These are phyloP conservation scores for Dynastes maya DNA, from an alignment of 2,888 invertebrate genomes.

Conservation along the genomic window DNA sequence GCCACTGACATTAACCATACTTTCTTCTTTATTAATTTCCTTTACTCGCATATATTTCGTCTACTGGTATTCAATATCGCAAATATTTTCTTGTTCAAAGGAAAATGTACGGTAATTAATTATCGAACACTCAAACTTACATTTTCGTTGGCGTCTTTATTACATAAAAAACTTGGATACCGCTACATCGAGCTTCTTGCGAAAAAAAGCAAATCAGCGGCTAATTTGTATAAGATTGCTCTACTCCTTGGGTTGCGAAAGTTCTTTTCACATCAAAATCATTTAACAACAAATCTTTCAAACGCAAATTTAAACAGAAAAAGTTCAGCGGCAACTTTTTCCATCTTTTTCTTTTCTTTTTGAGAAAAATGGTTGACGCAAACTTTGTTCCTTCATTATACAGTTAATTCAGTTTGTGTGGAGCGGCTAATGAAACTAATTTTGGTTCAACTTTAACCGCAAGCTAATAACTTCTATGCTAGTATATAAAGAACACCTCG, in stretches of 20 bases:
- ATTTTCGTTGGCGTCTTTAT: neutral
- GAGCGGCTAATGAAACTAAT: neutral
- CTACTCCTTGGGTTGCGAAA: neutral
- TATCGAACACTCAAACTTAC: neutral
- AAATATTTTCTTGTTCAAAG: neutral
- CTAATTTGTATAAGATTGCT: neutral
- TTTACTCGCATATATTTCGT: too few species aligned
- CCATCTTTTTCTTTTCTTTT: neutral
- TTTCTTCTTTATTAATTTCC: too few species aligned
- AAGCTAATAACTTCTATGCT: neutral
- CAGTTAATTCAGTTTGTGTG: neutral
- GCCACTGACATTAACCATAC: too few species aligned
- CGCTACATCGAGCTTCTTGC: too few species aligned
- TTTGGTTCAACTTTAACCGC: neutral
- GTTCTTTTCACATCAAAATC: conserved; percentile 1
- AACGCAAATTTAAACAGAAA: neutral
- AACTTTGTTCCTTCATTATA: neutral
- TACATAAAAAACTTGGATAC: neutral
- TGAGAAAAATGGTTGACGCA: neutral
- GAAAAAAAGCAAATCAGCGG: neutral
- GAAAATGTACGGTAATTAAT: neutral
- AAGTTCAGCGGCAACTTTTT: neutral
- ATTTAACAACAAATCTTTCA: neutral
- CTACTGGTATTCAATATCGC: too few species aligned
- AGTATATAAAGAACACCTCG: neutral